phyloP scores from a whole-genome alignment of 2,113 vertebrate species.

The Perca fluviatilis region DNA sequence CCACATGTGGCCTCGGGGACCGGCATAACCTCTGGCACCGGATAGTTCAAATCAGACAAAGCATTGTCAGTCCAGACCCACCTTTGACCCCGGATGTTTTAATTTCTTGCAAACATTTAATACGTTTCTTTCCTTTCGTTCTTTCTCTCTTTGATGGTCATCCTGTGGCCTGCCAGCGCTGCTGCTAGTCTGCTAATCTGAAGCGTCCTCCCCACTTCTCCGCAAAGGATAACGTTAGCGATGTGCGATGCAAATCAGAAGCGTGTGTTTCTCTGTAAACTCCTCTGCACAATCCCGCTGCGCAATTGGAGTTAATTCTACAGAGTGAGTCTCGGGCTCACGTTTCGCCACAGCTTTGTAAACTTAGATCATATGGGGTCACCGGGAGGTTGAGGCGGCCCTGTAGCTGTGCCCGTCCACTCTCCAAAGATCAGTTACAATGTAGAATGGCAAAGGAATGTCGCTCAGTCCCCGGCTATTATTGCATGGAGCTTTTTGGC shows the following conservation, averaged over 20 bases:
- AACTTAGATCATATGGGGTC: constrained; percentile 82
- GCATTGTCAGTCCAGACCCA: constrained; percentile 56
- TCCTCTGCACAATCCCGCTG: constrained; percentile 64
- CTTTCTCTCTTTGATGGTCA: not conserved
- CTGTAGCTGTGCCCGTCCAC: constrained; percentile 63
- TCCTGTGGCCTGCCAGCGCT: not conserved
- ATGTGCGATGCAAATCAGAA: constrained; percentile 78
- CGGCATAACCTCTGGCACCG: constrained; percentile 58
- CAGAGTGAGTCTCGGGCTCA: constrained; percentile 77
- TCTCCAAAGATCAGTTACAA: constrained; percentile 78
- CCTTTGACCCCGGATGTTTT: constrained; percentile 69
- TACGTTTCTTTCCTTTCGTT: not conserved
- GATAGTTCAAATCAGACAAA: constrained; percentile 81
- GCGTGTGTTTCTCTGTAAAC: constrained; percentile 76
- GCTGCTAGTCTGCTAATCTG: constrained; percentile 34
- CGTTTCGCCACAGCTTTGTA: constrained; percentile 79
- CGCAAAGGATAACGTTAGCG: constrained; percentile 42
- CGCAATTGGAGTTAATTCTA: constrained; percentile 80
- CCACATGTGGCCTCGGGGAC: constrained; percentile 65
- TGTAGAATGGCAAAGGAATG: constrained; percentile 79
- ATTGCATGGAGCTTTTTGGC: constrained; percentile 52
- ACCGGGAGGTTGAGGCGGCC: constrained; percentile 75
- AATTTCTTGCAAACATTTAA: constrained; percentile 28
- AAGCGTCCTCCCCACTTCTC: constrained; percentile 15
- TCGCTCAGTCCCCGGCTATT: constrained; percentile 46